These are phyloP conservation scores for Lepidochrysops patricia DNA, from an alignment of 2,888 invertebrate genomes.

Conservation along the genomic window DNA sequence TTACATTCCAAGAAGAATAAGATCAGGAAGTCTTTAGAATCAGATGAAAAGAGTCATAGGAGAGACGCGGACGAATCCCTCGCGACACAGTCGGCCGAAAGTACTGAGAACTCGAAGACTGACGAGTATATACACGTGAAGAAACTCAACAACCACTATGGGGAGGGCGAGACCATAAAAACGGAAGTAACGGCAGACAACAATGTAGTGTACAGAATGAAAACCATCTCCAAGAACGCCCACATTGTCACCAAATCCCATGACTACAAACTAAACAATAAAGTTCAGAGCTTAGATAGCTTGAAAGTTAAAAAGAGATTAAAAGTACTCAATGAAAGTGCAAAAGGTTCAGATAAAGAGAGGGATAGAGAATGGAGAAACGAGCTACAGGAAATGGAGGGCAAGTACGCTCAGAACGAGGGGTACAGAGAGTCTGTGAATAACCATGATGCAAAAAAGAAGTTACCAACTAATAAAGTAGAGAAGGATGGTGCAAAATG, in stretches of 20 bases:
- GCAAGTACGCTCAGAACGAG: slow-evolving; percentile 67
- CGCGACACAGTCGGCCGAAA: slow-evolving; percentile 48
- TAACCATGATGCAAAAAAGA: slow-evolving; percentile 62
- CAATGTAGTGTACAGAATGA: slow-evolving; percentile 63
- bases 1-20: slow-evolving; percentile 73
- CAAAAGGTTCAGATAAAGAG: slow-evolving; percentile 48
- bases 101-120: slow-evolving; percentile 52
- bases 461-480: slow-evolving; percentile 53
- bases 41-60: slow-evolving; percentile 51
- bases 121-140: slow-evolving; percentile 59
- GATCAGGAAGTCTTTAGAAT: slow-evolving; percentile 55
- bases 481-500: slow-evolving; percentile 54
- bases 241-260: slow-evolving; percentile 67
- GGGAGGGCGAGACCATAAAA: slow-evolving; percentile 50
- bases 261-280: slow-evolving; percentile 54
- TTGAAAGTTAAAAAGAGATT: slow-evolving; percentile 61
- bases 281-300: slow-evolving; percentile 45
- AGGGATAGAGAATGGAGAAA: slow-evolving; percentile 75
- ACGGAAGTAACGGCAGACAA: slow-evolving; percentile 58
- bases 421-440: slow-evolving; percentile 65
- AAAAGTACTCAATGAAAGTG: slow-evolving; percentile 47
- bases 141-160: slow-evolving; percentile 57
- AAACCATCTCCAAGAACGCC: slow-evolving; percentile 65
- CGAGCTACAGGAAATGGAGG: slow-evolving; percentile 72
- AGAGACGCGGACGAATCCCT: slow-evolving; percentile 50